Evolutionary conservation across 1,140 invertebrate genomes (phyloP).

Genomic region (Meteorus sp.): DNA sequence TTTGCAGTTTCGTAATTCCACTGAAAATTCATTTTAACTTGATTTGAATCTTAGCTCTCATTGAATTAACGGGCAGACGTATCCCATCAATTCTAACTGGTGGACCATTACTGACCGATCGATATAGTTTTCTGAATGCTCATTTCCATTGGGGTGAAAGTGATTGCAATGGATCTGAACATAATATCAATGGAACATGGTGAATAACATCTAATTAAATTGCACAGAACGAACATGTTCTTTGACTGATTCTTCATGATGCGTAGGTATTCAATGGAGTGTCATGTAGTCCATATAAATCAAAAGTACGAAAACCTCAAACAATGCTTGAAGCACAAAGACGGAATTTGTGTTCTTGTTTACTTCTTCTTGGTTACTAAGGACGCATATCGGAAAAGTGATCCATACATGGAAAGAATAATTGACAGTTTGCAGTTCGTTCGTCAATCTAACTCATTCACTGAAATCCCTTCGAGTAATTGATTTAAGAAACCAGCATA

Average conservation of each 20-base stretch:
- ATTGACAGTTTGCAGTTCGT: slow-evolving; percentile 51
- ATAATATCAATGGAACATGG: slow-evolving; percentile 69
- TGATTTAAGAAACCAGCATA: background rate
- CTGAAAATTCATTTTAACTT: slow-evolving; percentile 1
- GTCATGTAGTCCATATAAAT: slow-evolving; percentile 80
- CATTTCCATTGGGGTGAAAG: slow-evolving; percentile 86
- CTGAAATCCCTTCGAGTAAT: slow-evolving; percentile 48
- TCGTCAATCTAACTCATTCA: slow-evolving; percentile 40
- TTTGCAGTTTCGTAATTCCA: no score
- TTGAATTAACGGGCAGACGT: slow-evolving; percentile 35
- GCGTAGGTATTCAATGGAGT: slow-evolving; percentile 69
- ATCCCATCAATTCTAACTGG: slow-evolving; percentile 48
- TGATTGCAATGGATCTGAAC: slow-evolving; percentile 77
- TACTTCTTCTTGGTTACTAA: slow-evolving; percentile 69
- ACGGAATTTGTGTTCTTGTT: slow-evolving; percentile 76
- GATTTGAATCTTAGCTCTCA: slow-evolving; percentile 23
- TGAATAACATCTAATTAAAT: slow-evolving; percentile 18
- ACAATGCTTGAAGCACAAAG: slow-evolving; percentile 70
- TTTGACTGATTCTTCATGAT: background rate
- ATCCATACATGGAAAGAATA: slow-evolving; percentile 49
- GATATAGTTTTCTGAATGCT: slow-evolving; percentile 72
- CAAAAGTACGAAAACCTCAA: slow-evolving; percentile 69
- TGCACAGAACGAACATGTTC: background rate
- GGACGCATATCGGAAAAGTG: slow-evolving; percentile 6
- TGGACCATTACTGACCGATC: slow-evolving; percentile 67